Conservation (phyloP, 2,113 vertebrate genomes). For the Struthio camelus region DNA sequence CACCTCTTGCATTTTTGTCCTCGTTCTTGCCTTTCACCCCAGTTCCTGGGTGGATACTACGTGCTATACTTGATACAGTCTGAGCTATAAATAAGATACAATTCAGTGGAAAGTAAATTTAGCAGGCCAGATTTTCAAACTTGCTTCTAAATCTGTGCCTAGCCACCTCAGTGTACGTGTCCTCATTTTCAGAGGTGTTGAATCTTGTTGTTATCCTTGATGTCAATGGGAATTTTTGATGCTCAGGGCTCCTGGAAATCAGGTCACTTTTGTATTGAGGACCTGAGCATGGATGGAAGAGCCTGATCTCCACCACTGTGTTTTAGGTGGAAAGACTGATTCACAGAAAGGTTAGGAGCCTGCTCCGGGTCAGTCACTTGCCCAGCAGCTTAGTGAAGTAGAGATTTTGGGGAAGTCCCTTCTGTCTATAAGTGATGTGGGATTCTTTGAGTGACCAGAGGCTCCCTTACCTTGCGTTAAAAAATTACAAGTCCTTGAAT, state of each 20-base stretch:
- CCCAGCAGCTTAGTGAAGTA: background rate
- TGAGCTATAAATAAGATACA: constrained; percentile 63
- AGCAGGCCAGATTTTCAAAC: constrained; percentile 53
- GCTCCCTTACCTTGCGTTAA: accelerated
- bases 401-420: background rate
- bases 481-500: background rate
- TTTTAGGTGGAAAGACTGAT: background rate
- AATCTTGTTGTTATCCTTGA: constrained; percentile 44
- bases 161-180: constrained; percentile 23
- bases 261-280: constrained; percentile 31
- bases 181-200: constrained; percentile 44
- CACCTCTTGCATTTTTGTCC: constrained; percentile 49
- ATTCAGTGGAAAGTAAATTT: constrained; percentile 64
- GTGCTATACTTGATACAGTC: constrained; percentile 53
- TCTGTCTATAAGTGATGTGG: accelerated
- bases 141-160: constrained; percentile 10
- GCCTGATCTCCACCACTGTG: background rate
- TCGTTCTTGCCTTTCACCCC: constrained; percentile 64
- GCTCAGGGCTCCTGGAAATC: constrained; percentile 31
- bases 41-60: constrained; percentile 55
- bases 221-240: constrained; percentile 34
- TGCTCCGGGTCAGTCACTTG: background rate
- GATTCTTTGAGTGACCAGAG: background rate
- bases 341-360: background rate
- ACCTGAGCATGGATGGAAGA: background rate